phyloP scores from a whole-genome alignment of 1,140 invertebrate genomes.

The Ladona fulva region DNA sequence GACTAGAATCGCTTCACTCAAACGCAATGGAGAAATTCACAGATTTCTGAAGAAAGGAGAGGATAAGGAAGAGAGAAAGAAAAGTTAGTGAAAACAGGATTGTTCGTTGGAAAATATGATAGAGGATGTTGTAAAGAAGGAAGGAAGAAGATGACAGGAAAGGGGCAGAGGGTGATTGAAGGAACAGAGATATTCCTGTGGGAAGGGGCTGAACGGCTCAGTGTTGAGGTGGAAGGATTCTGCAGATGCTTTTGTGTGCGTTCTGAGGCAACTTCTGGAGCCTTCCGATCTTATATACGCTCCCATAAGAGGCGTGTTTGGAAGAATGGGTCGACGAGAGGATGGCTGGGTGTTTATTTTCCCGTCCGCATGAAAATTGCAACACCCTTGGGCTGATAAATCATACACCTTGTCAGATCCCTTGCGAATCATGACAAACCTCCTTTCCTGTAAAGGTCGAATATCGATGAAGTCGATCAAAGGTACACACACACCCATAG shows the following conservation, averaged over 20 bases:
- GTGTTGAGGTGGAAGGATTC: not conserved
- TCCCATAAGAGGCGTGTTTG: conserved; percentile 3
- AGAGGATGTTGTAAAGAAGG: not conserved
- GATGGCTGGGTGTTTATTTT: not conserved
- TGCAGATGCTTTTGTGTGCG: not conserved
- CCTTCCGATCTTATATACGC: not conserved
- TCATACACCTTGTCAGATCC: conserved; percentile 8
- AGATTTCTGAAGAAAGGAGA: too few relatives aligned
- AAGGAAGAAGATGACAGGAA: not conserved
- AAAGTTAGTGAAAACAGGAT: not conserved
- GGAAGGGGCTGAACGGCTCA: not conserved
- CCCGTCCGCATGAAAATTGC: conserved; percentile 2
- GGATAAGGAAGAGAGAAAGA: not conserved
- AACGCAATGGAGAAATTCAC: too few relatives aligned
- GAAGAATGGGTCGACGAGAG: not conserved
- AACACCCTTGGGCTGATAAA: conserved; percentile 8
- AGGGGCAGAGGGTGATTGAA: not conserved
- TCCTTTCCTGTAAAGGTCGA: not conserved
- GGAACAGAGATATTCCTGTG: not conserved
- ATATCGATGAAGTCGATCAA: not conserved
- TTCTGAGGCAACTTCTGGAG: not conserved
- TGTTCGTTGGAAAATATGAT: not conserved
- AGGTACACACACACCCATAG: not conserved
- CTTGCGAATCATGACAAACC: not conserved
- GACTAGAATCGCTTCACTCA: too few relatives aligned